phyloP scores from a whole-genome alignment of 1,140 invertebrate genomes.

The Papilio polyxenes region DNA sequence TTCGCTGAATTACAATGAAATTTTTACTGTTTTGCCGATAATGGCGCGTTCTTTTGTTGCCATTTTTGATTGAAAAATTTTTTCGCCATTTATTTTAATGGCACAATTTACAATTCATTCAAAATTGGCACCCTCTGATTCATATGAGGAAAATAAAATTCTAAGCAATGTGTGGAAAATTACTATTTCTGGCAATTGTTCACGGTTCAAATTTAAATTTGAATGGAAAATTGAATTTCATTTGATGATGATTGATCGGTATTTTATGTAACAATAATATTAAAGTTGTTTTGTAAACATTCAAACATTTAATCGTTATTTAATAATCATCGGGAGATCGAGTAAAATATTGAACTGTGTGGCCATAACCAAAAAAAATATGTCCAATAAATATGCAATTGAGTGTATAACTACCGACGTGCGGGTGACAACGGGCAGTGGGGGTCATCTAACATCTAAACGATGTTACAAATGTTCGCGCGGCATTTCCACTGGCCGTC shows the following conservation, averaged over 20 bases:
- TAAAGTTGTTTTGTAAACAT: no score
- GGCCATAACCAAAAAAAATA: not conserved
- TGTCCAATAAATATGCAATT: constrained; percentile 12
- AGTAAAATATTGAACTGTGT: not conserved
- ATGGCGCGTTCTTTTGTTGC: constrained; percentile 35
- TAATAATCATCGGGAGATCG: not conserved
- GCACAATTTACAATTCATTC: not conserved
- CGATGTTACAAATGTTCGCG: not conserved
- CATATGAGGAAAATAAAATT: not conserved
- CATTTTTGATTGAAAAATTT: constrained; percentile 34
- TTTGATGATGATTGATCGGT: no score
- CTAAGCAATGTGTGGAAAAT: not conserved
- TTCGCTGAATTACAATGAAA: constrained; percentile 46
- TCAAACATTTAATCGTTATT: not conserved
- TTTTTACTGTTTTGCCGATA: constrained; percentile 41
- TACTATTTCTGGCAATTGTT: not conserved
- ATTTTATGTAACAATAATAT: no score
- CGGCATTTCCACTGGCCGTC: not conserved
- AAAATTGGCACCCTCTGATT: not conserved
- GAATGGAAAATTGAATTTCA: no score
- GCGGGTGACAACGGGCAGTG: no score
- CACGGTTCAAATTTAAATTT: not conserved
- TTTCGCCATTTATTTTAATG: constrained; percentile 25
- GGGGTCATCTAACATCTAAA: not conserved
- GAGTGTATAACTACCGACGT: not conserved